These are phyloP conservation scores for Chrysaora quinquecirrha DNA, from an alignment of 30 jellyfish, hydroid and myxozoan genomes.

Conservation along the genomic window DNA sequence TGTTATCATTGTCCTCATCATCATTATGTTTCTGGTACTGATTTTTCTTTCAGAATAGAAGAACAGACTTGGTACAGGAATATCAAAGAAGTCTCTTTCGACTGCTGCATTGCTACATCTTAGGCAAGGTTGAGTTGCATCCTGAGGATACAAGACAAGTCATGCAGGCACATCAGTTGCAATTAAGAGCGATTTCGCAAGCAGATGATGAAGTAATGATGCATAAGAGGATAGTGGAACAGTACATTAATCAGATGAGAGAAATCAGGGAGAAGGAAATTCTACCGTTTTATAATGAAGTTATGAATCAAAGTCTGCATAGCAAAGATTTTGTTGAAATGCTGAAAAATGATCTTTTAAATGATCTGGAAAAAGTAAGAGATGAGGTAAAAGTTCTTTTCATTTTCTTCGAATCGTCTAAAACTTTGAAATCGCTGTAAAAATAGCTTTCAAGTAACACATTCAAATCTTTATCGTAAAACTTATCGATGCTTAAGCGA, in stretches of 20 bases:
- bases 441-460: no score
- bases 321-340: slow-evolving; percentile 28
- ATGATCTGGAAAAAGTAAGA: slow-evolving; percentile 54
- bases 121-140: slow-evolving; percentile 61
- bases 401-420: no score
- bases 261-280: slow-evolving; percentile 65
- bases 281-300: slow-evolving; percentile 54
- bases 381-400: slow-evolving; percentile 72
- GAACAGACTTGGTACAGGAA: slow-evolving; percentile 39
- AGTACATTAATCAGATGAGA: slow-evolving; percentile 59
- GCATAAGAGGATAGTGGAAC: slow-evolving; percentile 74
- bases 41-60: slow-evolving; percentile 25
- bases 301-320: slow-evolving; percentile 28
- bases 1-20: no score
- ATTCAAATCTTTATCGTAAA: no score
- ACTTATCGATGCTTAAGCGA: no score
- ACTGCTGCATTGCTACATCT: slow-evolving; percentile 86
- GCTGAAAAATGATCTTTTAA: slow-evolving; percentile 36
- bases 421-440: no score
- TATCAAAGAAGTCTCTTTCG: slow-evolving; percentile 78
- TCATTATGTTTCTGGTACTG: no score
- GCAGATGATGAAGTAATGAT: slow-evolving; percentile 62
- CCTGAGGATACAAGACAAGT: slow-evolving; percentile 80
- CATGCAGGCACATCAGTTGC: slow-evolving; percentile 51
- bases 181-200: slow-evolving; percentile 52